Conservation (phyloP, 2,113 vertebrate genomes). For the Dolichotis patagonum region DNA sequence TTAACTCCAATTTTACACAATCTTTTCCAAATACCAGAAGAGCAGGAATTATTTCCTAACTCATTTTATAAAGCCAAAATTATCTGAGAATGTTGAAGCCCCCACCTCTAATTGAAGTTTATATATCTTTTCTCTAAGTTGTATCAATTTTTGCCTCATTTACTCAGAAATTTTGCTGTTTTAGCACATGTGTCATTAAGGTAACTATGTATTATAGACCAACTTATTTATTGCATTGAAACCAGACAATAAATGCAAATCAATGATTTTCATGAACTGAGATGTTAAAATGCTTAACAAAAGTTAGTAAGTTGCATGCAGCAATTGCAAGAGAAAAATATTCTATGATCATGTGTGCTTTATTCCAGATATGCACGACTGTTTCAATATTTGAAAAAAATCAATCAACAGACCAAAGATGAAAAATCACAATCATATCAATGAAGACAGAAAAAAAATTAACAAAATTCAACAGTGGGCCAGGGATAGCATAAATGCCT, state of each 20-base stretch:
- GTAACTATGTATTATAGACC: background rate
- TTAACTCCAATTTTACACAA: background rate
- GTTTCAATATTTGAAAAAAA: conserved; percentile 17
- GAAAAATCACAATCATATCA: background rate
- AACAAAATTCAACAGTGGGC: background rate
- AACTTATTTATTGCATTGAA: background rate
- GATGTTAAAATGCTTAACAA: background rate
- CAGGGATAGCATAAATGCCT: too few relatives aligned
- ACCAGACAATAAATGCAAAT: background rate
- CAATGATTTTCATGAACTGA: background rate
- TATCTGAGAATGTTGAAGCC: background rate
- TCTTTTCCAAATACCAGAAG: background rate
- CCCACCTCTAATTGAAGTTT: background rate
- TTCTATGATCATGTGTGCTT: background rate
- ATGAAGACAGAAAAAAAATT: background rate
- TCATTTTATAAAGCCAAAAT: background rate
- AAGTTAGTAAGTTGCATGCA: background rate
- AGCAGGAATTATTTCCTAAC: background rate
- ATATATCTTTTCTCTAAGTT: background rate
- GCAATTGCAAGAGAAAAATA: background rate
- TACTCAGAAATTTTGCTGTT: background rate
- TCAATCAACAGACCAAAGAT: background rate
- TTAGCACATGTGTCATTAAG: background rate
- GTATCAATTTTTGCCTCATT: background rate
- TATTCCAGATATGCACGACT: background rate